phyloP scores from a whole-genome alignment of 2,888 invertebrate genomes.

The Apodemia duryi region DNA sequence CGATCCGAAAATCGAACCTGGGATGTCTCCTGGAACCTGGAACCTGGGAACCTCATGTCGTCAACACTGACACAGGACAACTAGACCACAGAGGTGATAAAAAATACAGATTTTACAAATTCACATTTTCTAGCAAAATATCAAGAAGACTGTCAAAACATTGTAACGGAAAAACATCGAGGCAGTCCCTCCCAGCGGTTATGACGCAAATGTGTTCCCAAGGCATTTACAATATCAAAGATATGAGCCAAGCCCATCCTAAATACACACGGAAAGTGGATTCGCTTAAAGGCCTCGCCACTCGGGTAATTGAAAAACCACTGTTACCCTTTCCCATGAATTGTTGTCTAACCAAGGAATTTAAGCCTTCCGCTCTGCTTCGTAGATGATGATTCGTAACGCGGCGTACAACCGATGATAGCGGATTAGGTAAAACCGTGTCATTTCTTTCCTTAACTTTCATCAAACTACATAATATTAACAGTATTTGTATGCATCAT shows the following conservation, averaged over 20 bases:
- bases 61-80: too few species aligned
- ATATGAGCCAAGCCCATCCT: constrained; percentile 2
- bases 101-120: too few species aligned
- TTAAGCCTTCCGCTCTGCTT: background rate
- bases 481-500: too few species aligned
- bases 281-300: constrained; percentile 1
- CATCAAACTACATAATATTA: background rate
- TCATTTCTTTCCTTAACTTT: too few species aligned
- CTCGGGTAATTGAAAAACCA: constrained; percentile 7
- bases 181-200: background rate
- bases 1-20: too few species aligned
- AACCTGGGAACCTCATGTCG: too few species aligned
- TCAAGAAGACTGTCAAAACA: background rate
- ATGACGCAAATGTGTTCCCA: background rate
- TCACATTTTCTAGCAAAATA: background rate
- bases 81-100: too few species aligned
- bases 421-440: background rate
- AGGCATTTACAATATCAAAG: constrained; percentile 2
- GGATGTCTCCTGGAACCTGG: too few species aligned
- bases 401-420: background rate
- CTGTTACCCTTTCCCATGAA: background rate
- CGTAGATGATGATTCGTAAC: background rate
- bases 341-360: background rate
- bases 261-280: constrained; percentile 2
- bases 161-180: background rate